These are phyloP conservation scores for Diorhabda elongata DNA, from an alignment of 1,140 invertebrate species.

Conservation along the genomic window DNA sequence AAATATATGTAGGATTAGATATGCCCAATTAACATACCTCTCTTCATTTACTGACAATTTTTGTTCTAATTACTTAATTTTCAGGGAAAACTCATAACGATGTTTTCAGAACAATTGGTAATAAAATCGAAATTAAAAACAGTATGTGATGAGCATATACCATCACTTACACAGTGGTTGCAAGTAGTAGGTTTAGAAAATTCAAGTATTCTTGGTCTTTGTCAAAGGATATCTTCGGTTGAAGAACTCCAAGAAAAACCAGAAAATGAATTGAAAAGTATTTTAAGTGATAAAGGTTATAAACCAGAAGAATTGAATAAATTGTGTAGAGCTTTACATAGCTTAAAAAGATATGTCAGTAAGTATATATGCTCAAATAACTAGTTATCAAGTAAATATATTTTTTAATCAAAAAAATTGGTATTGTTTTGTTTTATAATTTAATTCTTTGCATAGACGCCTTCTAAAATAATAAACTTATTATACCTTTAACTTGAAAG, in stretches of 20 bases:
- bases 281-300: slow-evolving; percentile 63
- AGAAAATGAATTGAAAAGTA: slow-evolving; percentile 72
- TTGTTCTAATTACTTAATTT: slow-evolving; percentile 36
- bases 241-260: slow-evolving; percentile 78
- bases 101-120: slow-evolving; percentile 86
- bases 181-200: slow-evolving; percentile 71
- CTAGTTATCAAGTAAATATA: too few species aligned
- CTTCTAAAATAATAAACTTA: too few species aligned
- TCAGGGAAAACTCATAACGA: slow-evolving; percentile 88
- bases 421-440: too few species aligned
- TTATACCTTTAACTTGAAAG: too few species aligned
- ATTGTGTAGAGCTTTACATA: slow-evolving; percentile 75
- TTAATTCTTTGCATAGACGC: too few species aligned
- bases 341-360: slow-evolving; percentile 82
- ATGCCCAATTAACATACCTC: too few species aligned
- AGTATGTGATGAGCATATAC: slow-evolving; percentile 62
- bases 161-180: slow-evolving; percentile 84
- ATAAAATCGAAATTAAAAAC: slow-evolving; percentile 71
- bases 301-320: slow-evolving; percentile 75
- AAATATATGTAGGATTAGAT: too few species aligned
- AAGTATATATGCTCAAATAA: slow-evolving; percentile 23
- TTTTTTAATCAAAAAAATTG: too few species aligned
- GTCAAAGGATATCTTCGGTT: slow-evolving; percentile 62
- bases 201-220: slow-evolving; percentile 51
- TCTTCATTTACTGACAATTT: background rate